A percentile compares a stretch with the other conserved stretches of the same genome.
Conservation (phyloP, 2,797 vertebrate species). For the Chaunax sp. region DNA sequence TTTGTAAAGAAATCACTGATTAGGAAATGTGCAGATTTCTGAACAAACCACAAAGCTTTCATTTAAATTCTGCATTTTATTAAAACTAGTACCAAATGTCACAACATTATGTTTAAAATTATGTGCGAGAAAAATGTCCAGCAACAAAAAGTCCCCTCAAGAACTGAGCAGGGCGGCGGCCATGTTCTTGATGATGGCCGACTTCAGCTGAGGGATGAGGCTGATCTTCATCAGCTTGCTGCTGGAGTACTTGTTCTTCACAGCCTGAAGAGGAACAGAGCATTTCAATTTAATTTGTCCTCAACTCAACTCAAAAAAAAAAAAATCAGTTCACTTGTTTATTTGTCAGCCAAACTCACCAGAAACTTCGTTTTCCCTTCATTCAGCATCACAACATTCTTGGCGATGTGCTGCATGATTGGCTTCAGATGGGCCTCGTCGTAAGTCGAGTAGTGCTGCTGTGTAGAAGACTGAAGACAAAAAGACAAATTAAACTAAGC, state of each 20-base stretch:
- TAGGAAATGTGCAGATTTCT: too few relatives aligned
- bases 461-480: slow-evolving; percentile 68
- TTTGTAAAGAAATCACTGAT: neutral
- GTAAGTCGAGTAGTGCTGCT: slow-evolving; percentile 81
- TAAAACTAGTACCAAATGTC: slow-evolving; percentile 6
- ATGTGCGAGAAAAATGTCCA: slow-evolving; percentile 78
- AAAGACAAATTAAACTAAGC: neutral
- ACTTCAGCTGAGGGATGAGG: slow-evolving; percentile 86
- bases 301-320: too few relatives aligned
- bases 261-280: slow-evolving; percentile 77
- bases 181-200: slow-evolving; percentile 78
- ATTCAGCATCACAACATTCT: slow-evolving; percentile 79
- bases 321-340: neutral
- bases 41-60: neutral
- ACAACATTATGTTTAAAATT: slow-evolving; percentile 40
- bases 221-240: slow-evolving; percentile 89
- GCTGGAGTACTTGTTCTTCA: slow-evolving; percentile 92
- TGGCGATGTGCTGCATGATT: slow-evolving; percentile 83
- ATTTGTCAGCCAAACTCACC: slow-evolving; percentile 60
- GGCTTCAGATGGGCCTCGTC: slow-evolving; percentile 75
- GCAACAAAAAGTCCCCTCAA: slow-evolving; percentile 26
- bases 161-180: slow-evolving; percentile 73
- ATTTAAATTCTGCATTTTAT: slow-evolving; percentile 18
- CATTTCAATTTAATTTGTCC: rapidly evolving
- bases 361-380: slow-evolving; percentile 76